phyloP scores from a whole-genome alignment of 2,888 invertebrate species.

The Pterostichus madidus region DNA sequence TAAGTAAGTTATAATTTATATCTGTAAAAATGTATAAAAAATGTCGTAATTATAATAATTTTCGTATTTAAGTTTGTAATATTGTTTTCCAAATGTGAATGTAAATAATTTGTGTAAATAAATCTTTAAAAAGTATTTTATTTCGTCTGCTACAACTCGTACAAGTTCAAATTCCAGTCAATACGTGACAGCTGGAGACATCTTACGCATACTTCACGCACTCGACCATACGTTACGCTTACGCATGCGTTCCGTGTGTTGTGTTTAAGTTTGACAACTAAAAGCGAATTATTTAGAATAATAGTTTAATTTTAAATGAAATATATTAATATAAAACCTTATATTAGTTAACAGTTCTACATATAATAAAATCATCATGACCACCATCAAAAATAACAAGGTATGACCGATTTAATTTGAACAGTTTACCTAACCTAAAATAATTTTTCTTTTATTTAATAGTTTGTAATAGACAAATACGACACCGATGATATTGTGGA shows the following conservation, averaged over 20 bases:
- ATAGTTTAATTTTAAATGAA: background rate
- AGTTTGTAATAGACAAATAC: conserved; percentile 15
- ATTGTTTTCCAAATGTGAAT: conserved; percentile 24
- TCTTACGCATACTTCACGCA: too few relatives aligned
- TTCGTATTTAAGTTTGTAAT: conserved; percentile 41
- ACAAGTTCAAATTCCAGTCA: too few relatives aligned
- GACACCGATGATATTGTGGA: background rate
- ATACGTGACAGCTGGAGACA: too few relatives aligned
- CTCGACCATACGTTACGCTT: too few relatives aligned
- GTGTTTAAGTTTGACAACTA: conserved; percentile 9
- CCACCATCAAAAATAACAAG: background rate
- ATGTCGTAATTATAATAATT: conserved; percentile 28
- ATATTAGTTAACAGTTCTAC: background rate
- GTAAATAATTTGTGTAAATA: conserved; percentile 55
- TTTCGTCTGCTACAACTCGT: background rate
- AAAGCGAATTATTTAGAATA: background rate
- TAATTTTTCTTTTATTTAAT: background rate
- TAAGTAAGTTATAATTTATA: conserved; percentile 15
- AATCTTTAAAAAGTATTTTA: conserved; percentile 23
- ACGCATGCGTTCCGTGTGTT: background rate
- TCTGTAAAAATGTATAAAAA: conserved; percentile 46
- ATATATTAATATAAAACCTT: background rate
- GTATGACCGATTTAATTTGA: background rate
- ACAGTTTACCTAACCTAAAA: conserved; percentile 7
- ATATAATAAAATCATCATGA: too few relatives aligned